phyloP scores from a whole-genome alignment of 2,888 invertebrate species.

The Chloroclystis v-ata region DNA sequence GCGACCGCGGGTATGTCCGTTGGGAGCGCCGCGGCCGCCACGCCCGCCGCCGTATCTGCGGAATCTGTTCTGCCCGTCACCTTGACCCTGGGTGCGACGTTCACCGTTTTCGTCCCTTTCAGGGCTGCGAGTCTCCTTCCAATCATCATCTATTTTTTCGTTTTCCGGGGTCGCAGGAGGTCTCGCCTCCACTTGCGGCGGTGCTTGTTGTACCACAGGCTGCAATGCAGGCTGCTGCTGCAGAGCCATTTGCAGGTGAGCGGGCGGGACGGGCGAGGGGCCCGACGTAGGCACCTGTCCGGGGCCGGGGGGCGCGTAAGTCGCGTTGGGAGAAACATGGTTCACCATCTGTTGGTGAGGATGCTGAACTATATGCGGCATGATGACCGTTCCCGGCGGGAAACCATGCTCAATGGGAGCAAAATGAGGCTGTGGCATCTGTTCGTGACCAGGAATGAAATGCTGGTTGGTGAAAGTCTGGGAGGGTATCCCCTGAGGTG shows the following conservation, averaged over 20 bases:
- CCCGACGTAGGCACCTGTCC: conserved; percentile 48
- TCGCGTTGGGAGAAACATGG: conserved; percentile 45
- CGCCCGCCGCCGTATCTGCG: conserved; percentile 59
- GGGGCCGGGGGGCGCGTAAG: conserved; percentile 64
- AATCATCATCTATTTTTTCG: conserved; percentile 50
- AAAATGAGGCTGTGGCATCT: conserved; percentile 75
- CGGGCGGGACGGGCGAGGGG: conserved; percentile 33
- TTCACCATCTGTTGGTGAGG: conserved; percentile 23
- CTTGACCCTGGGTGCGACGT: conserved; percentile 60
- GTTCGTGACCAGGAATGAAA: conserved; percentile 79
- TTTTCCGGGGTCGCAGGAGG: conserved; percentile 35
- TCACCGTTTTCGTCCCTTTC: conserved; percentile 56
- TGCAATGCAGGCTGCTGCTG: too few species aligned
- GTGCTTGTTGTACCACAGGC: too few species aligned
- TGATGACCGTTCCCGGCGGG: conserved; percentile 67
- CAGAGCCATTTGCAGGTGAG: conserved; percentile 15
- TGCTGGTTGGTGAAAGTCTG: conserved; percentile 93
- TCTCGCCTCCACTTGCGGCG: conserved; percentile 11
- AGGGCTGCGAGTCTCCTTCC: conserved; percentile 57
- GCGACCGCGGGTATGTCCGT: conserved; percentile 65
- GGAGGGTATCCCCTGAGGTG: conserved; percentile 80
- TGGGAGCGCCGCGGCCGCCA: conserved; percentile 58
- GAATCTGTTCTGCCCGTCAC: conserved; percentile 62
- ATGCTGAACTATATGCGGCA: conserved; percentile 28
- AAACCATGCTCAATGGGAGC: conserved; percentile 60